Evolutionary conservation across 1,140 invertebrate species (phyloP).

Genomic region (Callitettix versicolor): DNA sequence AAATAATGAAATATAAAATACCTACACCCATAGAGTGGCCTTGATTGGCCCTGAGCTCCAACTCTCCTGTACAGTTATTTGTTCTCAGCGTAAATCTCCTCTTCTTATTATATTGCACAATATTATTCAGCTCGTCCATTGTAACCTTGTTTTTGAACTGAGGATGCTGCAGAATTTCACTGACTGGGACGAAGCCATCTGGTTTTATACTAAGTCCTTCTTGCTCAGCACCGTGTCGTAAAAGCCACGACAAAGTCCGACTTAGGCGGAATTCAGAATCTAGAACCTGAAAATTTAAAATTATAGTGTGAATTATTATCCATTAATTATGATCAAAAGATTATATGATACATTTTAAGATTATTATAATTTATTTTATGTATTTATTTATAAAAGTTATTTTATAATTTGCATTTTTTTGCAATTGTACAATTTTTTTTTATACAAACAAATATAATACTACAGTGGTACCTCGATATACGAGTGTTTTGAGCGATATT

Average conservation of each 20-base stretch:
- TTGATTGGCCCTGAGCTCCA: neutral
- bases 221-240: neutral
- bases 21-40: neutral
- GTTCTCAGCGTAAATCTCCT: neutral
- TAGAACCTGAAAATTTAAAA: neutral
- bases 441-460: no score
- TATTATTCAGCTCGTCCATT: neutral
- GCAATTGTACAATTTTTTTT: no score
- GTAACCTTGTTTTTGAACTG: neutral
- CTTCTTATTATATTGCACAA: neutral
- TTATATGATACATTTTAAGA: no score
- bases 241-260: neutral
- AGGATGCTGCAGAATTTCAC: neutral
- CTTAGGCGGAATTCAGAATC: neutral
- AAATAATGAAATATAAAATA: neutral
- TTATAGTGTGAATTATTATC: no score
- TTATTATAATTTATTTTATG: no score
- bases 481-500: no score
- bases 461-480: no score
- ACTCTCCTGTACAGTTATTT: neutral
- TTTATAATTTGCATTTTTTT: no score
- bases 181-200: neutral
- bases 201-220: neutral
- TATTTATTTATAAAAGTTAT: no score
- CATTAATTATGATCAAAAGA: no score